phyloP scores from a whole-genome alignment of 2,113 vertebrate genomes.

The Indri indri region DNA sequence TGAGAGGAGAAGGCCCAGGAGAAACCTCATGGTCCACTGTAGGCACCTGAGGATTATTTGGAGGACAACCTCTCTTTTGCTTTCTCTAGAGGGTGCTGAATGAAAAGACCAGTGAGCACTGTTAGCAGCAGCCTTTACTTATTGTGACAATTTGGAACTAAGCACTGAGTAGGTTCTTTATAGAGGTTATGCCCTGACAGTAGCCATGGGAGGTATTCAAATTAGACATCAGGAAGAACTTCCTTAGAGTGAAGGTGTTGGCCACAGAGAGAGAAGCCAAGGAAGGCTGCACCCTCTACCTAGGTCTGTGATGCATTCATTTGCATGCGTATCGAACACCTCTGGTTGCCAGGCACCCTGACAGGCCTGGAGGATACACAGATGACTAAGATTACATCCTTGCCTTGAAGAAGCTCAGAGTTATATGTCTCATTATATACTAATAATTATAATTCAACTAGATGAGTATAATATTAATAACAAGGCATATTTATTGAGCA shows the following conservation, averaged over 20 bases:
- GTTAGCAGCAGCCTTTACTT: background rate
- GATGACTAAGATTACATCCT: background rate
- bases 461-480: background rate
- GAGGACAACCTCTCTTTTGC: background rate
- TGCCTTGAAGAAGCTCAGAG: background rate
- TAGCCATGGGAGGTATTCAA: background rate
- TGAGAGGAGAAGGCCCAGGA: background rate
- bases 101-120: background rate
- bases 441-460: background rate
- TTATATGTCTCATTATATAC: background rate
- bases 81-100: background rate
- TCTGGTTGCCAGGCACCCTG: background rate
- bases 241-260: background rate
- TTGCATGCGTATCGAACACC: background rate
- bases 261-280: background rate
- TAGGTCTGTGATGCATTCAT: background rate
- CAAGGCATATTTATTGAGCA: background rate
- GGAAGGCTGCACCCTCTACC: no score
- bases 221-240: background rate
- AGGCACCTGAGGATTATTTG: background rate
- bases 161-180: background rate
- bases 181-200: background rate
- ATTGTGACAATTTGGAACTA: background rate
- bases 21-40: background rate
- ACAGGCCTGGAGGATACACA: background rate